phyloP scores from a whole-genome alignment of 2,797 vertebrate genomes.

The Xenops minutus region DNA sequence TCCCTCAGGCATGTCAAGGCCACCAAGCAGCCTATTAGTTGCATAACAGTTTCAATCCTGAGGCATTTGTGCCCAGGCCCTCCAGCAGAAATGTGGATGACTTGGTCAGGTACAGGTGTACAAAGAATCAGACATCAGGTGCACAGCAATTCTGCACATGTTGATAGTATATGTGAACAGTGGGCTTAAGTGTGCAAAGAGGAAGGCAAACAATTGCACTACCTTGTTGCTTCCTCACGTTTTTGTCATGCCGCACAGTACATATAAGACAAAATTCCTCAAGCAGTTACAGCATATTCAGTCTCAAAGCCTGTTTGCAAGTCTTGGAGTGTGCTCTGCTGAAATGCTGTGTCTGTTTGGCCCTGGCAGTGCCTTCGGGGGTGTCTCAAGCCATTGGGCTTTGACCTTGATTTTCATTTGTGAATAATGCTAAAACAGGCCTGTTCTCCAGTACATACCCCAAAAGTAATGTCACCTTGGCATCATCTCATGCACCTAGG shows the following conservation, averaged over 20 bases:
- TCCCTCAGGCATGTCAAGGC: neutral
- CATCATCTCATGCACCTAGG: neutral
- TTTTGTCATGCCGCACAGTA: neutral
- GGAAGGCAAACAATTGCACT: neutral
- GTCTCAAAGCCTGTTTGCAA: neutral
- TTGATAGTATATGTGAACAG: neutral
- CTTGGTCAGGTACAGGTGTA: neutral
- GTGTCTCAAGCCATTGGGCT: neutral
- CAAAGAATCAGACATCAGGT: neutral
- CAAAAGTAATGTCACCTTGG: neutral
- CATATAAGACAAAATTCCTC: neutral
- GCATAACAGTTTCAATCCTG: neutral
- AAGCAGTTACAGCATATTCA: neutral
- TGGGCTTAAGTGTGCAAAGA: neutral
- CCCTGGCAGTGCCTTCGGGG: neutral
- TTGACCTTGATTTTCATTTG: neutral
- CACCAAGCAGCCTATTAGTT: neutral
- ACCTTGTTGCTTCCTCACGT: neutral
- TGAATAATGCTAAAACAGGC: neutral
- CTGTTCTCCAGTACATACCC: neutral
- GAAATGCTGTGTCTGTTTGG: neutral
- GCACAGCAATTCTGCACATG: neutral
- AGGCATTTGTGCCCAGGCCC: neutral
- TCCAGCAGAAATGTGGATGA: neutral
- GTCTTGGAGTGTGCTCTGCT: neutral